Evolutionary conservation across 2,888 invertebrate genomes (phyloP), one percentile per base, ranked within the genome.

Genomic region (Candidula unifasciata): DNA sequence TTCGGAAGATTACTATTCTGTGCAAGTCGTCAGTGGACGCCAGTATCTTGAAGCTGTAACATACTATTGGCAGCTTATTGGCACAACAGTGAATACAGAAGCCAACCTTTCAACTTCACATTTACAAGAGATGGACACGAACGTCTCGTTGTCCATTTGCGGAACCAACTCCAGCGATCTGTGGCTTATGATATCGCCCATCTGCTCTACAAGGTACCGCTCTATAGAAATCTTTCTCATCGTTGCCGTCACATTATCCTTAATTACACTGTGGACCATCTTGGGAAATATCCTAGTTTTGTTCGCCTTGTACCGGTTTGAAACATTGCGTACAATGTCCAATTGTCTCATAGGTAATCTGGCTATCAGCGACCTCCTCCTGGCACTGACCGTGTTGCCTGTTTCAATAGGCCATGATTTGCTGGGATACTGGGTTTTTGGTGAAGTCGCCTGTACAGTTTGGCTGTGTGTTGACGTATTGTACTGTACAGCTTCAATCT

Each of bases 401-500:
- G 89, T 94, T 69, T 93, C 93, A 2, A 88, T 91, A 24, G 90
- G 92, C 27, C 89, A 92, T 84, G 93, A 93, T 82, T 87, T 93
- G 33, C 90, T 93, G 3, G 93, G 93, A 1, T 91, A 92, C 88
- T 94, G 94, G 94, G 89, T 93, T 52, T 93, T 93, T 84, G 93
- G 93, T 18, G 87, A 90, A 80, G 87, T 90, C 2, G 89, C 93
- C 88, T 94, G 93, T 84, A 91, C 91, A 33, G 83, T 92, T 21
- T 93, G 93, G 93, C 86, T 93, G n/a, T 90, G 89, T 77, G 90
- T 92, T 8, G 94, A 94, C 87, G 94, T 94, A 0, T 89, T 94
- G 35, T 93, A 92, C 87, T 94, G 94, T 87, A 94, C 94, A 8
- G 94, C 94, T 3, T 93, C 93, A 24, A 93, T 94, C 30, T 94